phyloP scores from a whole-genome alignment of 2,113 vertebrate genomes.

The Colinus virginianus region DNA sequence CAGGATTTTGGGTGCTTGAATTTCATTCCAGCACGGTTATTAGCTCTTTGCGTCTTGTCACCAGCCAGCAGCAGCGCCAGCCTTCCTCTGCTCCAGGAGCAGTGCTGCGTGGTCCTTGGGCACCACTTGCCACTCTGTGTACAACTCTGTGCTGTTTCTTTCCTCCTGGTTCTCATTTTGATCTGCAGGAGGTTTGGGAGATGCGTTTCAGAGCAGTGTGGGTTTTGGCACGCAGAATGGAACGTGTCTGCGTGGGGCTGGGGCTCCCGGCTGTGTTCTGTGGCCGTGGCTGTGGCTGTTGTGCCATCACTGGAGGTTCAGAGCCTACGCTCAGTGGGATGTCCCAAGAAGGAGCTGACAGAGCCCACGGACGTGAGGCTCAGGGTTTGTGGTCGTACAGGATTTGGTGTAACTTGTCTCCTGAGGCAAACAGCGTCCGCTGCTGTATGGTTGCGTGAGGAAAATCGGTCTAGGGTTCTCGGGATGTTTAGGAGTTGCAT shows the following conservation, averaged over 20 bases:
- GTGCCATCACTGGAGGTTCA: background rate
- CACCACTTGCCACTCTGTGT: rapidly evolving
- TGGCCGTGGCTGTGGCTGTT: background rate
- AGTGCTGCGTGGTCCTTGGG: background rate
- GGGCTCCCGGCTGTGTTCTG: background rate
- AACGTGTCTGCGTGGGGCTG: rapidly evolving
- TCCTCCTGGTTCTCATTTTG: background rate
- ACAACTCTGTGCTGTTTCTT: background rate
- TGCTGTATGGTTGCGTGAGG: background rate
- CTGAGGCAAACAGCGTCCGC: background rate
- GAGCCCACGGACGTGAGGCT: background rate
- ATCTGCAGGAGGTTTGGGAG: background rate
- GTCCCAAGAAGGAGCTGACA: background rate
- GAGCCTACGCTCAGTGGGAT: background rate
- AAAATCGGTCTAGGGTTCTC: background rate
- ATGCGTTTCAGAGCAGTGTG: background rate
- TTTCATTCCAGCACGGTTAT: background rate
- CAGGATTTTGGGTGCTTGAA: background rate
- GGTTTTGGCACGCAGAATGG: background rate
- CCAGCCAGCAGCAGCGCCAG: background rate
- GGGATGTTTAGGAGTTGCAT: background rate
- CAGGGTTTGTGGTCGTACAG: background rate
- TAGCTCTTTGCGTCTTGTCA: rapidly evolving
- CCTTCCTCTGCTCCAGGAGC: background rate
- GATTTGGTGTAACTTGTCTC: background rate